Evolutionary conservation across 1,140 invertebrate species (phyloP).

Genomic region (Lepidurus apus): DNA sequence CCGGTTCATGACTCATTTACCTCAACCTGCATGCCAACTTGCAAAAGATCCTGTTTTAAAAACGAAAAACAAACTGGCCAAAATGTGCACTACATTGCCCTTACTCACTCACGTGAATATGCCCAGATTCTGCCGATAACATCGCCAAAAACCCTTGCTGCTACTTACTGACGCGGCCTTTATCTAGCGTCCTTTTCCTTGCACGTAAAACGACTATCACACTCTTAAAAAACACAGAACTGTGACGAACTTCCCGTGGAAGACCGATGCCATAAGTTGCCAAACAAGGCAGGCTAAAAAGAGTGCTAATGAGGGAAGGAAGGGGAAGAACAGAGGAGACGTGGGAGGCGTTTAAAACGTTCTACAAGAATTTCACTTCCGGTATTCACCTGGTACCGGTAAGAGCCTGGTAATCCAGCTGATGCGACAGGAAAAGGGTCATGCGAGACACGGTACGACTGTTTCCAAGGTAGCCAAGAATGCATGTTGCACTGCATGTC

Average conservation of each 20-base stretch:
- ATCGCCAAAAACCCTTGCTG: not conserved
- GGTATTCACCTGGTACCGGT: constrained; percentile 20
- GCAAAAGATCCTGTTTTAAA: not conserved
- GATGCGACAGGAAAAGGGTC: not conserved
- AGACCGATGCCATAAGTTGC: not conserved
- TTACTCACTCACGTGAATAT: not conserved
- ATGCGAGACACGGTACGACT: constrained; percentile 6
- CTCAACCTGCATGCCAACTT: not conserved
- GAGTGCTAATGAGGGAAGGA: not conserved
- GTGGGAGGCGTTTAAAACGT: not conserved
- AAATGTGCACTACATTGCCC: not conserved
- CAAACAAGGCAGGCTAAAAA: not conserved
- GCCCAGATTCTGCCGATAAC: not conserved
- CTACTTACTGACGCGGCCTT: not conserved
- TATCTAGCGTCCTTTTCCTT: not conserved
- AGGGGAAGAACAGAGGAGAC: not conserved
- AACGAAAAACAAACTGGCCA: not conserved
- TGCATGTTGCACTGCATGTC: constrained; percentile 9
- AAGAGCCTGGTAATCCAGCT: constrained; percentile 7
- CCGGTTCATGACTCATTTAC: constrained; percentile 8
- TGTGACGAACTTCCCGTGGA: not conserved
- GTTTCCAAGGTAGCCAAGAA: constrained; percentile 18
- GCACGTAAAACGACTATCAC: not conserved
- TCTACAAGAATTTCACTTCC: not conserved
- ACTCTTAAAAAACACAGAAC: not conserved